Evolutionary conservation across 2,113 vertebrate species (phyloP).

Genomic region (human): GRCh38 chr18:38899501-38900000

Average conservation of each 20-base stretch:
- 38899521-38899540: slow-evolving; percentile 70
- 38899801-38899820: background rate
- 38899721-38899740: slow-evolving; percentile 66
- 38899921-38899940: background rate
- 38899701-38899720: slow-evolving; percentile 73
- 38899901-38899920: background rate
- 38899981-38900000: background rate
- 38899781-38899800: background rate
- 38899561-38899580: slow-evolving; percentile 46
- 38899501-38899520: slow-evolving; percentile 62
- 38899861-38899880: background rate
- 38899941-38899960: background rate
- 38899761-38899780: slow-evolving; percentile 35
- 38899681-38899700: background rate
- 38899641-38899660: background rate
- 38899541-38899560: slow-evolving; percentile 78
- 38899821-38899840: background rate
- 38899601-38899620: background rate
- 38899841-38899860: background rate
- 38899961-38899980: background rate
- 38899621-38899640: background rate
- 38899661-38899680: slow-evolving; percentile 58
- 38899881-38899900: background rate
- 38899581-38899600: slow-evolving; percentile 13
- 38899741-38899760: slow-evolving; percentile 29